Evolutionary conservation across 2,888 invertebrate species (phyloP).

Genomic region (Heteropelma amictum): DNA sequence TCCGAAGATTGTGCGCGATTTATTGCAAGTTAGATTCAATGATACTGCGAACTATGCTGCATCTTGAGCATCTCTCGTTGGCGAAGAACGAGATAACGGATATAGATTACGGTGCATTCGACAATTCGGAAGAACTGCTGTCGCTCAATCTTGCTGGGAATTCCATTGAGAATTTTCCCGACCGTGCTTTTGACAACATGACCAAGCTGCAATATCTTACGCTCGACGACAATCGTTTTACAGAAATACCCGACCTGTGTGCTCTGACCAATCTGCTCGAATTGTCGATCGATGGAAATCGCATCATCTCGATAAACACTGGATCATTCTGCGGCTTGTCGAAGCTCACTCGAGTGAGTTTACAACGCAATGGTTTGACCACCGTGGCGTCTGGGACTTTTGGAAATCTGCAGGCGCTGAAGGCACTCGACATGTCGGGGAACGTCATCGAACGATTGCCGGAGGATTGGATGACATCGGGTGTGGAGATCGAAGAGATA

Average conservation of each 20-base stretch:
- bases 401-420: not conserved
- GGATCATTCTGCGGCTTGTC: conserved; percentile 1
- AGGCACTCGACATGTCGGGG: not conserved
- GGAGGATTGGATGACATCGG: not conserved
- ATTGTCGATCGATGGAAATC: conserved; percentile 8
- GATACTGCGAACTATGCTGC: not conserved
- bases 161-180: not conserved
- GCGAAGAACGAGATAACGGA: not conserved
- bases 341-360: not conserved
- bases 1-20: not conserved
- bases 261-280: not conserved
- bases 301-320: not conserved
- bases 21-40: conserved; percentile 2
- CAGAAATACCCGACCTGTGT: not conserved
- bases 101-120: not conserved
- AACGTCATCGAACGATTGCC: not conserved
- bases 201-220: not conserved
- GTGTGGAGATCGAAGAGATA: not conserved
- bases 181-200: not conserved
- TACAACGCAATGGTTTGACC: not conserved
- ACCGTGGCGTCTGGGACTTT: not conserved
- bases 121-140: not conserved
- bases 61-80: conserved; percentile 8
- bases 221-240: not conserved
- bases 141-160: not conserved